A percentile compares a stretch with the other conserved stretches of the same genome.
Evolutionary conservation across 2,888 invertebrate genomes (phyloP).

Genomic region (Adelognathus sp.): DNA sequence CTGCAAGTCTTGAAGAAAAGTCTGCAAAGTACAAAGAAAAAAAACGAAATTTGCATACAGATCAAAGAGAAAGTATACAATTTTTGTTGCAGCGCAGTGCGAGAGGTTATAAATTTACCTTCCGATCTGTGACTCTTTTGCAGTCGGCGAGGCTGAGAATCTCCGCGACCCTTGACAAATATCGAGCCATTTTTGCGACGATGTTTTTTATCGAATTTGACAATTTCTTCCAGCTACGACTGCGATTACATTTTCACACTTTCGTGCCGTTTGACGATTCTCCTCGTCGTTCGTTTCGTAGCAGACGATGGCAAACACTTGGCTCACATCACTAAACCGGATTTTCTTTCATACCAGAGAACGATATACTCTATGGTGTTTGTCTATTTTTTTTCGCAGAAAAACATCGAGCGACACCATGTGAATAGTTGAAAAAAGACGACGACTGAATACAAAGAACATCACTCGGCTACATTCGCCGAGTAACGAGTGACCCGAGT

Average conservation of each 20-base stretch:
- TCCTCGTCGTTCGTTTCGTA: too few species aligned
- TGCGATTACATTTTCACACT: not conserved
- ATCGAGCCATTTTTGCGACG: slow-evolving; percentile 59
- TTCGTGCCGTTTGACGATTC: not conserved
- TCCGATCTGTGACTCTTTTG: slow-evolving; percentile 64
- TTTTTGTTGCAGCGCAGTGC: not conserved
- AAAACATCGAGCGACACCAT: too few species aligned
- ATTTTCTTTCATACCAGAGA: too few species aligned
- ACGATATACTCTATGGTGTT: too few species aligned
- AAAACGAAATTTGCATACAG: not conserved
- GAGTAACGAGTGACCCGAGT: too few species aligned
- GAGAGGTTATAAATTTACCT: slow-evolving; percentile 59
- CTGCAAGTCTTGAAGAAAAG: slow-evolving; percentile 24
- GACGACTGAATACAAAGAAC: not conserved
- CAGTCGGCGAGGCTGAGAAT: slow-evolving; percentile 62
- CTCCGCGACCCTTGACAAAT: slow-evolving; percentile 51
- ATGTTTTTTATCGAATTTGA: not conserved
- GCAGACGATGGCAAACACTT: too few species aligned
- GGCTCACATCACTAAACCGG: too few species aligned
- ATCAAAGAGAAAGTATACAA: not conserved
- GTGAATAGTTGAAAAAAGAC: too few species aligned
- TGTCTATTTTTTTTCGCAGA: too few species aligned
- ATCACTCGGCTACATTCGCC: not conserved
- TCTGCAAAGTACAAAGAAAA: slow-evolving; percentile 2
- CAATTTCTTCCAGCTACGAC: not conserved